These are phyloP conservation scores for Chymomyza caudatula DNA, from an alignment of 2,888 invertebrate genomes.

Conservation along the genomic window DNA sequence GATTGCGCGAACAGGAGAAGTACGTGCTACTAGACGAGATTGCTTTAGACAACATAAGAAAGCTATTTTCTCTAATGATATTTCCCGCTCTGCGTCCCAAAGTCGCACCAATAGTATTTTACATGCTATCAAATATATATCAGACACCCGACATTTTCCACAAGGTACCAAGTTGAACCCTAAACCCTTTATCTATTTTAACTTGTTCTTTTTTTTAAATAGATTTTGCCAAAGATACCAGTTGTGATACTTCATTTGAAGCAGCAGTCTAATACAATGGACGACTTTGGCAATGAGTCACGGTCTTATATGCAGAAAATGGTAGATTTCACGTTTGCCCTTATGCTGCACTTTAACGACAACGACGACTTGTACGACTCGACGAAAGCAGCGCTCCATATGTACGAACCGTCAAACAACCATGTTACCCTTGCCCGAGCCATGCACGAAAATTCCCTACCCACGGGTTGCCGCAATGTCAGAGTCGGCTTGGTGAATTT, in stretches of 20 bases:
- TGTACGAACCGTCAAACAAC: conserved; percentile 79
- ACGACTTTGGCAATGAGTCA: conserved; percentile 80
- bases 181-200: neutral
- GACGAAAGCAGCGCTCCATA: conserved; percentile 78
- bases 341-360: conserved; percentile 80
- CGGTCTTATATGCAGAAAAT: conserved; percentile 81
- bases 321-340: conserved; percentile 80
- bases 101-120: conserved; percentile 82
- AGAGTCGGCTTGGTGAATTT: conserved; percentile 87
- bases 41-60: conserved; percentile 81
- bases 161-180: conserved; percentile 77
- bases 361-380: conserved; percentile 79
- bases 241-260: conserved; percentile 80
- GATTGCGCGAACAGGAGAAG: conserved; percentile 81
- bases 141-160: conserved; percentile 82
- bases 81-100: conserved; percentile 80
- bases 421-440: conserved; percentile 74
- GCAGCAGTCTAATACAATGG: conserved; percentile 79
- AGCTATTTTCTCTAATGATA: conserved; percentile 80
- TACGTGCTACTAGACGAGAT: conserved; percentile 81
- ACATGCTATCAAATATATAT: conserved; percentile 82
- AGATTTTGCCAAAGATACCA: conserved; percentile 78
- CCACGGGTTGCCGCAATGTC: conserved; percentile 60
- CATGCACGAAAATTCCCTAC: conserved; percentile 51
- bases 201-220: neutral